Evolutionary conservation across 30 jellyfish, hydroid and myxozoan species (phyloP).

Genomic region (Phacellophora camtschatica): DNA sequence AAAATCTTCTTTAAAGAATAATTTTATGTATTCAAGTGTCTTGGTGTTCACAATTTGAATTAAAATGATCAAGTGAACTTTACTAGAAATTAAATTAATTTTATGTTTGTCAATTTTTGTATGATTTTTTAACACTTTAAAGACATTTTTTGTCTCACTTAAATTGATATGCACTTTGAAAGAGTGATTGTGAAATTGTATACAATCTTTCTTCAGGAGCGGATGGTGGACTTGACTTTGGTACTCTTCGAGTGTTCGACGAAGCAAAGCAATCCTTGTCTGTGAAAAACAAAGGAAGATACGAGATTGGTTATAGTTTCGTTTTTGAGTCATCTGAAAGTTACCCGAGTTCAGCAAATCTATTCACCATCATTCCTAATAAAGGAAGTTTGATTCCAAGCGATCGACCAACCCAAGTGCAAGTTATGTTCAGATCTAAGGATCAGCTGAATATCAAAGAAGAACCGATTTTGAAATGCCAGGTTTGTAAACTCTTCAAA

Average conservation of each 20-base stretch:
- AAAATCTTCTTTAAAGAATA: too few species aligned
- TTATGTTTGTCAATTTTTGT: too few species aligned
- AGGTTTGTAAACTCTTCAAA: conserved; percentile 29
- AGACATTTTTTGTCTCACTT: too few species aligned
- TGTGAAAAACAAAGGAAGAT: conserved; percentile 93
- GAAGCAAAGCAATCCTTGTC: conserved; percentile 88
- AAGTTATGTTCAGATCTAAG: conserved; percentile 71
- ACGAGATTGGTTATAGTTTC: conserved; percentile 78
- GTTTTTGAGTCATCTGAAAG: conserved; percentile 64
- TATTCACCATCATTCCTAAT: conserved; percentile 74
- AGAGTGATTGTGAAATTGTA: too few species aligned
- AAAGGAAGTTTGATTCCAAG: conserved; percentile 90
- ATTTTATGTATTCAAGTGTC: too few species aligned
- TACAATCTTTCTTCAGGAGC: conserved; percentile 86
- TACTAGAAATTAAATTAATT: too few species aligned
- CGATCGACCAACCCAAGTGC: conserved; percentile 96
- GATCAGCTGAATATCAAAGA: conserved; percentile 75
- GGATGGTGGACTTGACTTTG: conserved; percentile 97
- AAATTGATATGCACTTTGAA: too few species aligned
- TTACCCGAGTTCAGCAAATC: conserved; percentile 36
- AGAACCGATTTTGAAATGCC: conserved; percentile 84
- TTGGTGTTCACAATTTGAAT: too few species aligned
- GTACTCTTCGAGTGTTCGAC: conserved; percentile 84
- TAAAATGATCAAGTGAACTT: too few species aligned
- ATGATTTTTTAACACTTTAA: too few species aligned